Evolutionary conservation across 2,797 vertebrate species (phyloP).

Genomic region (Manis crassicaudata): DNA sequence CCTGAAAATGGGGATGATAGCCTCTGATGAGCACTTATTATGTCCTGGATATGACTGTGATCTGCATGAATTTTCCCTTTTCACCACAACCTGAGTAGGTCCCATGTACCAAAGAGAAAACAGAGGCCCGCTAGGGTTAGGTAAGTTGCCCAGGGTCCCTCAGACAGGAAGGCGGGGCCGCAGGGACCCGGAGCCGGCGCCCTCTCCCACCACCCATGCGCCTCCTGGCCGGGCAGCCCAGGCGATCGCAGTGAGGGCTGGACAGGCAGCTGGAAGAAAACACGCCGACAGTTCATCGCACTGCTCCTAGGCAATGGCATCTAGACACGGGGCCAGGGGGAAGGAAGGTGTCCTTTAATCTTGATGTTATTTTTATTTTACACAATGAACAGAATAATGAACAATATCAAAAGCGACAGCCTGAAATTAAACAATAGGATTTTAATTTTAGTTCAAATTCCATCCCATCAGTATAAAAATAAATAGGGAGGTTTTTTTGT

Average conservation of each 20-base stretch:
- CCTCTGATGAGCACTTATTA: neutral
- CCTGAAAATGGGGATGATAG: neutral
- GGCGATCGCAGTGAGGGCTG: neutral
- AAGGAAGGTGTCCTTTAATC: neutral
- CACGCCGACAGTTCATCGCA: fast-evolving
- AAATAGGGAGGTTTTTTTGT: neutral
- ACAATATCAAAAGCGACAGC: neutral
- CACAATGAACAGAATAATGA: neutral
- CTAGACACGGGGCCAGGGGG: neutral
- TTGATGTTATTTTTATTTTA: neutral
- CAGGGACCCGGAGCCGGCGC: neutral
- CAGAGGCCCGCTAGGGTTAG: neutral
- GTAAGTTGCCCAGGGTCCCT: neutral
- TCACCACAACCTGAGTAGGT: neutral
- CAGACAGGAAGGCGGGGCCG: neutral
- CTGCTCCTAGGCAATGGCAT: neutral
- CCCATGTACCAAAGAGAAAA: neutral
- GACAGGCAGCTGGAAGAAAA: neutral
- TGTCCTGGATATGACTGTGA: neutral
- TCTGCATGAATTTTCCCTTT: neutral
- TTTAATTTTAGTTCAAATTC: neutral
- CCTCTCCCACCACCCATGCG: neutral
- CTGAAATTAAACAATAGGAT: neutral
- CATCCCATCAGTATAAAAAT: neutral
- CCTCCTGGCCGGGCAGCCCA: neutral